Base-by-base conservation (phyloP, 2,888 invertebrate species). In the Piscicola geometra region DNA sequence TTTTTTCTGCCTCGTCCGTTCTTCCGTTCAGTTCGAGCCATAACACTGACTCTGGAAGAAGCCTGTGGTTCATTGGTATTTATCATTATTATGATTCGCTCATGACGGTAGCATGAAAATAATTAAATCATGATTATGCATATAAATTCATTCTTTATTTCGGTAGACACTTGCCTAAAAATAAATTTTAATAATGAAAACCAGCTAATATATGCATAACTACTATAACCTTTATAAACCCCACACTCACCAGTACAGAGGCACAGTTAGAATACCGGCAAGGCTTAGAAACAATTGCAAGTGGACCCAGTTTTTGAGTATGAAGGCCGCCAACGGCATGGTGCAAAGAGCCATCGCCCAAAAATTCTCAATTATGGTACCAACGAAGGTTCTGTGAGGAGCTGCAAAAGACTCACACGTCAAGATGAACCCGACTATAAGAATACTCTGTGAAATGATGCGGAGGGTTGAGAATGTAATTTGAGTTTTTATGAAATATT, bases 401-500 rank as follows among this genome's bases (percentile, higher is more conserved):
- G 81, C 79, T 0, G 82, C 81, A 47, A 81, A 79, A 64, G 81
- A 66, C 75, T 82, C 82, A 50, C 80, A 80, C 5, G 80, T 79
- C 78, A 81, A 66, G 35, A 81, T 78, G 71, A 80, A 80, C n/a
- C 79, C 81, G 15, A 79, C 77, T 35, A 81, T 66, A 47, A 81
- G 76, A 72, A 81, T 81, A n/a, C 81, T 81, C 81, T 81, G 76
- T 18, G 78, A 47, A n/a, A n/a, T n/a, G 15, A 18, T 18, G 21
- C n/a, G 25, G 60, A 3, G 25, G 9, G 21, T 15, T 56, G 5
- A 56, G 25, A 56, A 5, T 56, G 25, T n/a, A n/a, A n/a, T n/a
- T n/a, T n/a, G n/a, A n/a, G n/a, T n/a, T n/a, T n/a, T n/a, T n/a
- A n/a, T n/a, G n/a, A n/a, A n/a, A n/a, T n/a, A n/a, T n/a, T n/a